Evolutionary conservation across 2,797 vertebrate species (phyloP).

Genomic region (Melanogrammus aeglefinus): DNA sequence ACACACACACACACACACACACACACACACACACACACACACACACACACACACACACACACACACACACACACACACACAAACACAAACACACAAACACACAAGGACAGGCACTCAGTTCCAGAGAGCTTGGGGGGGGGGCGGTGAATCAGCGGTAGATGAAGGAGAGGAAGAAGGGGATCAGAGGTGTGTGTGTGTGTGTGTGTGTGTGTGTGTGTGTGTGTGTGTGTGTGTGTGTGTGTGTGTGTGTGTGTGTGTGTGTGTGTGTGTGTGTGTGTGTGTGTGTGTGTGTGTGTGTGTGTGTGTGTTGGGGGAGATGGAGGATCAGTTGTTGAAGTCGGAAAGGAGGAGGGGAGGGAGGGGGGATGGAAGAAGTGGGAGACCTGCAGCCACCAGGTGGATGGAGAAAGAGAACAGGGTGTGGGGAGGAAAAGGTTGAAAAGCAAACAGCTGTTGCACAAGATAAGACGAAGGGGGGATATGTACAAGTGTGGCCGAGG

Average conservation of each 20-base stretch:
- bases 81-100: slow-evolving; percentile 49
- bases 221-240: not conserved
- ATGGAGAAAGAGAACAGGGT: slow-evolving; percentile 11
- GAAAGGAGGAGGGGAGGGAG: slow-evolving; percentile 24
- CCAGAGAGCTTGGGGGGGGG: slow-evolving; percentile 52
- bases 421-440: not conserved
- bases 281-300: not conserved
- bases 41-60: slow-evolving; percentile 38
- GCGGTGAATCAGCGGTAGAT: slow-evolving; percentile 64
- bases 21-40: slow-evolving; percentile 72
- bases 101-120: slow-evolving; percentile 61
- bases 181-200: slow-evolving; percentile 46
- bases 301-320: slow-evolving; percentile 26
- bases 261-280: not conserved
- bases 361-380: slow-evolving; percentile 33
- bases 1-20: slow-evolving; percentile 55
- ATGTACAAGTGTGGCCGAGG: not conserved
- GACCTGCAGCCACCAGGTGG: slow-evolving; percentile 23
- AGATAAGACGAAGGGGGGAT: not conserved
- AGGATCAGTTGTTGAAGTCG: slow-evolving; percentile 51
- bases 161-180: slow-evolving; percentile 63
- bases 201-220: not conserved
- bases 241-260: not conserved
- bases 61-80: not conserved
- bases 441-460: not conserved